Evolutionary conservation across 2,888 invertebrate genomes (phyloP).

Genomic region (Mythimna albipuncta): DNA sequence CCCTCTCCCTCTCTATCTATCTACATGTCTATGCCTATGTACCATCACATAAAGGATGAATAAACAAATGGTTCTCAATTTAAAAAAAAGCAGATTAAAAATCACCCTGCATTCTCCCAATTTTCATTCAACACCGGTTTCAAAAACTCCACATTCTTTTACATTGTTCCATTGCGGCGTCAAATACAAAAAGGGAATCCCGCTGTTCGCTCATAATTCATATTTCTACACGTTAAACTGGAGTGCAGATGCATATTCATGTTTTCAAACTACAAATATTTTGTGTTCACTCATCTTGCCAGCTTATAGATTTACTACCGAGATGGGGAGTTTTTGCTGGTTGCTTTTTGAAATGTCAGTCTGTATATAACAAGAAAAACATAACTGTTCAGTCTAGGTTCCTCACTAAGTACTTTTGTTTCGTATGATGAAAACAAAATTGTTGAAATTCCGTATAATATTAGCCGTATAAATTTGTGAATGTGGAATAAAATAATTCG

Average conservation of each 20-base stretch:
- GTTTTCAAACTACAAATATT: slow-evolving; percentile 64
- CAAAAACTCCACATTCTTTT: slow-evolving; percentile 37
- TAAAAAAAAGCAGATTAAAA: too few species aligned
- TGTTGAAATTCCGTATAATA: too few species aligned
- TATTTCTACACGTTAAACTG: slow-evolving; percentile 54
- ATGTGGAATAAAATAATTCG: too few species aligned
- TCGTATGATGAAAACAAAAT: background rate
- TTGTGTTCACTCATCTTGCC: slow-evolving; percentile 53
- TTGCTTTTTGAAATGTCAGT: slow-evolving; percentile 1
- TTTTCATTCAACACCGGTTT: slow-evolving; percentile 21
- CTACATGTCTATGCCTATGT: too few species aligned
- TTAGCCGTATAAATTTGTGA: too few species aligned
- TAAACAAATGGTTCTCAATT: too few species aligned
- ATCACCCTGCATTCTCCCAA: background rate
- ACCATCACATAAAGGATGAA: too few species aligned
- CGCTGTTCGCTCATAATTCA: slow-evolving; percentile 54
- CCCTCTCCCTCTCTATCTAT: too few species aligned
- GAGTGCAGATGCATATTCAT: slow-evolving; percentile 69
- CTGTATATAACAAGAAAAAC: background rate
- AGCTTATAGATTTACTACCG: slow-evolving; percentile 56
- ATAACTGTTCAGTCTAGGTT: background rate
- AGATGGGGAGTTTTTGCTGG: slow-evolving; percentile 17
- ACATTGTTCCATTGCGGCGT: slow-evolving; percentile 36
- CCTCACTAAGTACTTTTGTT: background rate
- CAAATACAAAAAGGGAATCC: slow-evolving; percentile 45